A percentile compares a stretch with the other conserved stretches of the same genome.
phyloP scores from a whole-genome alignment of 2,797 vertebrate genomes.

The Nannoperca obscura region DNA sequence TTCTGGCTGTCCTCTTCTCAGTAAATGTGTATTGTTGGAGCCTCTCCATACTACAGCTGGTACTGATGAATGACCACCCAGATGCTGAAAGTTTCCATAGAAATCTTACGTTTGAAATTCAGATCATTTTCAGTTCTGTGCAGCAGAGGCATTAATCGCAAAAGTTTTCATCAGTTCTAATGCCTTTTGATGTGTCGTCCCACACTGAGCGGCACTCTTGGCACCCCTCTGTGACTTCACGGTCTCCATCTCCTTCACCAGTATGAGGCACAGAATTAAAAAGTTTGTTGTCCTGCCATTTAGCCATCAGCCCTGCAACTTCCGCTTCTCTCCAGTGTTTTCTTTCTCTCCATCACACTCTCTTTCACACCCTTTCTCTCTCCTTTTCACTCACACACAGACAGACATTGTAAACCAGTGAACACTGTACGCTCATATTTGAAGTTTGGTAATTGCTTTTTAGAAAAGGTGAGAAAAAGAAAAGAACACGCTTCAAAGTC shows the following conservation, averaged over 20 bases:
- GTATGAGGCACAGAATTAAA: conserved; percentile 59
- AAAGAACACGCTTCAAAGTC: conserved; percentile 41
- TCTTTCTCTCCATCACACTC: conserved; percentile 22
- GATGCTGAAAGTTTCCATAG: conserved; percentile 43
- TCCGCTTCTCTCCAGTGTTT: conserved; percentile 34
- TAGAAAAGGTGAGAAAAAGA: conserved; percentile 29
- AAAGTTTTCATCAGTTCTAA: conserved; percentile 50
- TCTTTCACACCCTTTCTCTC: conserved; percentile 32
- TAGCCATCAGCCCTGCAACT: conserved; percentile 71
- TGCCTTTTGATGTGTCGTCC: conserved; percentile 67
- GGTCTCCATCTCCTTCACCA: conserved; percentile 52
- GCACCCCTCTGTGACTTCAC: conserved; percentile 66
- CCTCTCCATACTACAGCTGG: conserved; percentile 38
- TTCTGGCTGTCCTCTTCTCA: conserved; percentile 7
- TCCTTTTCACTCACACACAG: conserved; percentile 13
- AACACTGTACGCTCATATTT: conserved; percentile 45
- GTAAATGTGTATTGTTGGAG: conserved; percentile 39
- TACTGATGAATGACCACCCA: conserved; percentile 59
- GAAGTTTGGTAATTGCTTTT: conserved; percentile 60
- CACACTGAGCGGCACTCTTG: conserved; percentile 57
- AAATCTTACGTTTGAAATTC: conserved; percentile 55
- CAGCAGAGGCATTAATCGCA: conserved; percentile 57
- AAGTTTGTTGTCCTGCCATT: conserved; percentile 73
- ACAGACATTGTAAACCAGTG: conserved; percentile 25
- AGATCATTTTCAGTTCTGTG: conserved; percentile 32